A percentile compares a stretch with the other conserved stretches of the same genome.
phyloP scores from a whole-genome alignment of 2,113 vertebrate species.

The Epinephelus cyanopodus region DNA sequence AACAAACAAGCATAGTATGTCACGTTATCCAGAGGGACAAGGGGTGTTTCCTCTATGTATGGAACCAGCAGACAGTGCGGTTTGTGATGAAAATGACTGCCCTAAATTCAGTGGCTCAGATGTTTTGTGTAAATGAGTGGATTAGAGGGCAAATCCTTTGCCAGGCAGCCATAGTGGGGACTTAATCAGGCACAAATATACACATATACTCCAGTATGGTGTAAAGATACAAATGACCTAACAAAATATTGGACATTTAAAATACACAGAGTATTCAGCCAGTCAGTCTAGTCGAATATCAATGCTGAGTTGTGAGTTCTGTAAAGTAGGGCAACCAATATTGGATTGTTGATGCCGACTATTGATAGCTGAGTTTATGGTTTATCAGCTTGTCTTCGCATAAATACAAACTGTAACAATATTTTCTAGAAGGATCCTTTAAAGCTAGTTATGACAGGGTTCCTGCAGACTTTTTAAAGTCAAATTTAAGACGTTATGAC shows the following conservation, averaged over 20 bases:
- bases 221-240: neutral
- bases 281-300: neutral
- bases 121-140: constrained; percentile 17
- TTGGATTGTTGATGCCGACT: neutral
- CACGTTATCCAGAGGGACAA: constrained; percentile 27
- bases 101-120: neutral
- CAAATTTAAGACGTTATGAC: no score
- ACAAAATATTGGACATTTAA: neutral
- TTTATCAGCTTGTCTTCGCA: neutral
- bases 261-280: neutral
- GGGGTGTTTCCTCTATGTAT: constrained; percentile 39
- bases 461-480: no score
- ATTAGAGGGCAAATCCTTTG: constrained; percentile 59
- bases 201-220: neutral
- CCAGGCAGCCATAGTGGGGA: constrained; percentile 27
- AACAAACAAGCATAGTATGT: constrained; percentile 35
- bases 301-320: neutral
- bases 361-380: neutral
- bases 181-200: neutral
- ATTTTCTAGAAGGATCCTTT: neutral
- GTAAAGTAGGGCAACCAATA: neutral
- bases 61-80: constrained; percentile 19
- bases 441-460: no score
- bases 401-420: no score
- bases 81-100: constrained; percentile 29